These are phyloP conservation scores for Pogonocichla stellata DNA, from an alignment of 2,113 vertebrate species.

Conservation along the genomic window DNA sequence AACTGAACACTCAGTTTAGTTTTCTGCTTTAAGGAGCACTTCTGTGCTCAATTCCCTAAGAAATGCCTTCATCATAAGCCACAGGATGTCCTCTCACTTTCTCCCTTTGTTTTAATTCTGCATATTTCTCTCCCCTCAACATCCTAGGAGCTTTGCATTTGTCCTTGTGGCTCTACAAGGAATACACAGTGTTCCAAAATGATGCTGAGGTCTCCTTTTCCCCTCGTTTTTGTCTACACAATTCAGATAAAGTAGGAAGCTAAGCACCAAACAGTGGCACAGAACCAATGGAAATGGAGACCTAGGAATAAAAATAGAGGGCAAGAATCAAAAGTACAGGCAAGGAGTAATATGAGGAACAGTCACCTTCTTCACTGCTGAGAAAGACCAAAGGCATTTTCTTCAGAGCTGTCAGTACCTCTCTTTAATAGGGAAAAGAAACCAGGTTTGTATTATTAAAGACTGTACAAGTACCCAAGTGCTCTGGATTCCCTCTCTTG, in stretches of 20 bases:
- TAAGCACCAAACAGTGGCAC: conserved; percentile 1
- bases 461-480: not conserved
- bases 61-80: not conserved
- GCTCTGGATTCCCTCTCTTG: not conserved
- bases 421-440: not conserved
- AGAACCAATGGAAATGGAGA: conserved; percentile 16
- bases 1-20: not conserved
- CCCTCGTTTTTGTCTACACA: not conserved
- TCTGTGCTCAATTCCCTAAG: not conserved
- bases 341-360: conserved; percentile 42
- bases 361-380: conserved; percentile 6
- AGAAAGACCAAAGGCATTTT: not conserved
- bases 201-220: not conserved
- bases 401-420: not conserved
- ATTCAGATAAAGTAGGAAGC: not conserved
- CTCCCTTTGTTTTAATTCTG: not conserved
- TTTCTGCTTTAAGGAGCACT: not conserved
- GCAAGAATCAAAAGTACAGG: not conserved
- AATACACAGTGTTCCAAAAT: not conserved
- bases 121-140: not conserved
- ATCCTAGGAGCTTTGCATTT: not conserved
- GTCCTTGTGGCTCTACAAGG: not conserved
- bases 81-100: not conserved
- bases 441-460: not conserved
- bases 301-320: conserved; percentile 7